Evolutionary conservation across 2,113 vertebrate species (phyloP).

Genomic region (Pipra filicauda): DNA sequence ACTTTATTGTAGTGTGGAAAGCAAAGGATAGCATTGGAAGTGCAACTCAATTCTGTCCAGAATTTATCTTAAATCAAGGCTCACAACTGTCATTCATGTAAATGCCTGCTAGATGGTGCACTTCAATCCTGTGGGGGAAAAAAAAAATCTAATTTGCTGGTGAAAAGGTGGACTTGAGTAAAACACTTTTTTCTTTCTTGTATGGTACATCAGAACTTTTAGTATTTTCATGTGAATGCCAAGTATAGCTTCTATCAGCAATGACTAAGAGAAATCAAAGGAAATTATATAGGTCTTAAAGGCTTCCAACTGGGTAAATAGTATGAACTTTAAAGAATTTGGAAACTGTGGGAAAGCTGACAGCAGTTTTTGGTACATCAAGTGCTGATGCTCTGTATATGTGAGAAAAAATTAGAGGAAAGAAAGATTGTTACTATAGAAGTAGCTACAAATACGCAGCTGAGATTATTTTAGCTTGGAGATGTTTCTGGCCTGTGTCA

Average conservation of each 20-base stretch:
- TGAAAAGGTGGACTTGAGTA: not conserved
- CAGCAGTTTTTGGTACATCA: not conserved
- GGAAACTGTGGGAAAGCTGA: not conserved
- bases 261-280: not conserved
- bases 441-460: not conserved
- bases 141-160: not conserved
- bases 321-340: not conserved
- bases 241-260: not conserved
- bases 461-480: not conserved
- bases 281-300: not conserved
- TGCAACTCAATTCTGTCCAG: accelerated
- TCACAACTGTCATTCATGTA: not conserved
- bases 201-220: not conserved
- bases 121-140: not conserved
- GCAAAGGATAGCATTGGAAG: not conserved
- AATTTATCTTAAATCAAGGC: not conserved
- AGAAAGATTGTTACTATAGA: not conserved
- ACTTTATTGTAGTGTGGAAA: not conserved
- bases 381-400: not conserved
- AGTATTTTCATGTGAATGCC: not conserved
- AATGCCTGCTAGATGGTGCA: not conserved
- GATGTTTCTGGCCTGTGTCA: not conserved
- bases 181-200: not conserved
- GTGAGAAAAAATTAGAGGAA: not conserved
- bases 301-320: not conserved